Conservation (phyloP, 2,797 vertebrate species). For the Philypnodon macrostomus region DNA sequence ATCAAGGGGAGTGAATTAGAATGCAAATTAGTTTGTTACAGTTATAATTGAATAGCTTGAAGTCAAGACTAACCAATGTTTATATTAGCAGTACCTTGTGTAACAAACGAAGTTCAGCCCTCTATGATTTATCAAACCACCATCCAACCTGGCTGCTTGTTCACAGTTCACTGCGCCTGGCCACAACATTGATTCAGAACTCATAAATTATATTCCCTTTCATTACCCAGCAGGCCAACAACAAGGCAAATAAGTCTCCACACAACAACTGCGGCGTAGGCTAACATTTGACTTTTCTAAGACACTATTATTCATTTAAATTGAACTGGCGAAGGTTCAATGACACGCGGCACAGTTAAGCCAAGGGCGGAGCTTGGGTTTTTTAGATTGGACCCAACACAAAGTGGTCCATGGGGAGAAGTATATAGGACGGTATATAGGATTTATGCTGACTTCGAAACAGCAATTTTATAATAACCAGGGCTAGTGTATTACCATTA, state of each 20-base stretch:
- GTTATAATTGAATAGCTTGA: too few relatives aligned
- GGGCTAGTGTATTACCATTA: neutral
- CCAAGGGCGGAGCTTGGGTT: neutral
- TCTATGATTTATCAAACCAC: slow-evolving; percentile 58
- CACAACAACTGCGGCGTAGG: slow-evolving; percentile 38
- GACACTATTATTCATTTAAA: slow-evolving; percentile 40
- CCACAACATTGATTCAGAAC: slow-evolving; percentile 54
- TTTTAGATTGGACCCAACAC: neutral
- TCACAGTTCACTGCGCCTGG: slow-evolving; percentile 50
- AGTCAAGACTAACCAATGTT: slow-evolving; percentile 30
- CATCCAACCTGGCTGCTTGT: slow-evolving; percentile 51
- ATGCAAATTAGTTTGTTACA: too few relatives aligned
- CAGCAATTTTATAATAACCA: too few relatives aligned
- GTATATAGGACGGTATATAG: too few relatives aligned
- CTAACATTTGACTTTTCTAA: slow-evolving; percentile 27
- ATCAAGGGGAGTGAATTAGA: too few relatives aligned
- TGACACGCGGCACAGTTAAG: slow-evolving; percentile 6
- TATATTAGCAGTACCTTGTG: slow-evolving; percentile 32
- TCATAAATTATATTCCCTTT: slow-evolving; percentile 63
- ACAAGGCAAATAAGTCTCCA: slow-evolving; percentile 31
- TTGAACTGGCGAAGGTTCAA: slow-evolving; percentile 42
- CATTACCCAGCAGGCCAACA: slow-evolving; percentile 42
- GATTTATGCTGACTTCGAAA: neutral
- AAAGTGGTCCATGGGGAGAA: neutral
- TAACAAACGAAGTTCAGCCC: slow-evolving; percentile 39